Base-by-base conservation (phyloP, 2,797 vertebrate genomes). In the Florisuga fusca region DNA sequence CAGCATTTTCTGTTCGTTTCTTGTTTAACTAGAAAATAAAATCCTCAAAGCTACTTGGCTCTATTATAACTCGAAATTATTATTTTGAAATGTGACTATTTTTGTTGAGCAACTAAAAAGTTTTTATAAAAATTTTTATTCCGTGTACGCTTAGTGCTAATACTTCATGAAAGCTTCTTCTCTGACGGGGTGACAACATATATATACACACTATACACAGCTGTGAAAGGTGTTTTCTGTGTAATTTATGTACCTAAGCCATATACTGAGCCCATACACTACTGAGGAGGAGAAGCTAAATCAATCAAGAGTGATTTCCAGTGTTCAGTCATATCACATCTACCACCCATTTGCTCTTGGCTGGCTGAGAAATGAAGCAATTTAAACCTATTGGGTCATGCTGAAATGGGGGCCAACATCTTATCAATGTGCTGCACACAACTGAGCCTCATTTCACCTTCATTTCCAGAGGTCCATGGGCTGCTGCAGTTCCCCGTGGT, bases 221-320 rank as follows among this genome's bases (percentile, higher is more conserved):
- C 79, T 4, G 0, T 33, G 63, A 62, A 89, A 91, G 93, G 88
- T 69, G 38, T 66, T 68, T 93, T 27, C 54, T 84, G 3, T 64
- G n/a, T 95, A 94, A 95, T 96, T 97, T 96, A 97, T 96, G 93
- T 96, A 87, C 78, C 78, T 7, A 1, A 81, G 64, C 84, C 85
- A 45, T 85, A 81, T 36, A 73, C 73, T 50, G 76, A 95, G 77
- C 94, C 94, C 85, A 31, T 93, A 36, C 33, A 76, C 79, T 85
- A 43, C 48, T 0, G 13, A 71, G 82, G 87, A 93, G 78, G 67
- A 89, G 92, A 92, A 92, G 81, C 84, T 95, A 95, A 96, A 95
- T 97, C 95, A 95, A 89, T 96, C 96, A 79, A 22, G 87, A 89
- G 83, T 77, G 95, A 94, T 97, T 96, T 97, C 94, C 95, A 89